phyloP scores from a whole-genome alignment of 2,113 vertebrate species.

The Octodon degus region DNA sequence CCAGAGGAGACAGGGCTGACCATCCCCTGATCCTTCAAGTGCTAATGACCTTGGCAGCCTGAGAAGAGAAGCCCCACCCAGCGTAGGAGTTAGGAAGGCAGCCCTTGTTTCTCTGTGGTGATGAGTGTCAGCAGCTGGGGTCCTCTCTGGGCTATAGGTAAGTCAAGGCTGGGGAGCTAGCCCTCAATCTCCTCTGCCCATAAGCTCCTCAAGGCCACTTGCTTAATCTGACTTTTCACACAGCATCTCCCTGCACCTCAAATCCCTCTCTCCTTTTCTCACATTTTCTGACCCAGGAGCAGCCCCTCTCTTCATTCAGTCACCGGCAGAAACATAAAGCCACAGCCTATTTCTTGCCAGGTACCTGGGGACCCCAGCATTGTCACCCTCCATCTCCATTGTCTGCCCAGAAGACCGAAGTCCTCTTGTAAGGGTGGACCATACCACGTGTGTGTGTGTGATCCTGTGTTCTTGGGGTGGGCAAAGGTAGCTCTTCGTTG shows the following conservation, averaged over 20 bases:
- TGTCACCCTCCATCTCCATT: neutral
- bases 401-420: neutral
- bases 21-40: neutral
- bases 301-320: neutral
- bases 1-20: neutral
- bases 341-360: neutral
- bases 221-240: neutral
- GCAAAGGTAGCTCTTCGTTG: neutral
- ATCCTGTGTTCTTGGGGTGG: fast-evolving
- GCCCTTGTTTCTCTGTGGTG: neutral
- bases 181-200: neutral
- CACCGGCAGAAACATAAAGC: neutral
- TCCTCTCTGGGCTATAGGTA: neutral
- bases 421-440: neutral
- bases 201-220: neutral
- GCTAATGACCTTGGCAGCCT: neutral
- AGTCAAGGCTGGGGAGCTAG: neutral
- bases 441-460: no score
- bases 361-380: neutral
- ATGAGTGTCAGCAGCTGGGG: no score
- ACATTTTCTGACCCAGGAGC: fast-evolving
- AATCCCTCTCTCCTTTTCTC: neutral
- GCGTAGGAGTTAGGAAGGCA: neutral
- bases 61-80: neutral
- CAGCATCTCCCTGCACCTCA: fast-evolving